Evolutionary conservation across 2,888 invertebrate species (phyloP).

Genomic region (Acrobasis repandana): DNA sequence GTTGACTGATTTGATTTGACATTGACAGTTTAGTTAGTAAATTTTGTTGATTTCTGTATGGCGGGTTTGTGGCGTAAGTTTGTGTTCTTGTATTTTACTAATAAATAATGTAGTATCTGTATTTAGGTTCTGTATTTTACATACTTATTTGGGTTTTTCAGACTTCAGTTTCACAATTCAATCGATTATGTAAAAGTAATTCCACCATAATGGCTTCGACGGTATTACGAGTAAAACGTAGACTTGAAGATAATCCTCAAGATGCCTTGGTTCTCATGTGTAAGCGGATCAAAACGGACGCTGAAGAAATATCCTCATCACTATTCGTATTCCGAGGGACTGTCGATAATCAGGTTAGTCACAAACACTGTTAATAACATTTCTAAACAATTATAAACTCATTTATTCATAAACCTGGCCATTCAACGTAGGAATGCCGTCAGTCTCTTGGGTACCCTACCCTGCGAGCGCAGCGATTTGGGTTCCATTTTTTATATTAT

Average conservation of each 20-base stretch:
- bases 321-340: slow-evolving; percentile 89
- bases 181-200: not conserved
- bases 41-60: too few species aligned
- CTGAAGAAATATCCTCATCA: slow-evolving; percentile 79
- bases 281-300: slow-evolving; percentile 85
- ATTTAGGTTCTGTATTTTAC: too few species aligned
- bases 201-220: slow-evolving; percentile 72
- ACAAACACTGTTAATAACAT: not conserved
- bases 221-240: slow-evolving; percentile 88
- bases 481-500: too few species aligned
- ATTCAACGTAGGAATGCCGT: too few species aligned
- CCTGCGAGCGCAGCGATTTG: too few species aligned
- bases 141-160: not conserved
- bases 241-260: slow-evolving; percentile 87
- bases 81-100: too few species aligned
- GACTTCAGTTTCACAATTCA: not conserved
- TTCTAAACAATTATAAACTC: slow-evolving; percentile 9
- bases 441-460: too few species aligned
- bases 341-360: slow-evolving; percentile 84
- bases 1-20: too few species aligned
- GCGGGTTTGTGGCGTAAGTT: too few species aligned
- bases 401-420: too few species aligned
- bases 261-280: slow-evolving; percentile 88
- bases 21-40: too few species aligned
- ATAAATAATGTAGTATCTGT: too few species aligned